Conservation (phyloP, 2,113 vertebrate species). For the Cairina moschata region DNA sequence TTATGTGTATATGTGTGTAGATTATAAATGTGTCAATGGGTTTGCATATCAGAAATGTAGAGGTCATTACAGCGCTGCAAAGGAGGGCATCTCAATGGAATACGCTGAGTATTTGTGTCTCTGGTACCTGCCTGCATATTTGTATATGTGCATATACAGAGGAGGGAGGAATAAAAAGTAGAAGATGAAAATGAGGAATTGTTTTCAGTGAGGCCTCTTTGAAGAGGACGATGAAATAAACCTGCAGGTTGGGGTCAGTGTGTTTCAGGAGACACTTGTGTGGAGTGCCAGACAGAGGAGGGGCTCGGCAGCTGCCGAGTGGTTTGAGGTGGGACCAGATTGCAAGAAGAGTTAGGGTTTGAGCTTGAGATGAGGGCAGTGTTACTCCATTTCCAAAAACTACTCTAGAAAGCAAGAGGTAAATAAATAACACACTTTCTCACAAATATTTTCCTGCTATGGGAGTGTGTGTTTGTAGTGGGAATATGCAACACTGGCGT, state of each 20-base stretch:
- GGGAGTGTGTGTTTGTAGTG: neutral
- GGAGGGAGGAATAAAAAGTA: neutral
- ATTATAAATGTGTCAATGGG: neutral
- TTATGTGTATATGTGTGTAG: neutral
- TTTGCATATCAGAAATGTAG: neutral
- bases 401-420: neutral
- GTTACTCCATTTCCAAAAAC: neutral
- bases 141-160: neutral
- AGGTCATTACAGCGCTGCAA: neutral
- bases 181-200: neutral
- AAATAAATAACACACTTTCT: neutral
- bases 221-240: neutral
- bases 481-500: neutral
- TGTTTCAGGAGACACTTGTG: neutral
- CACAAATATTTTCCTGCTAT: neutral
- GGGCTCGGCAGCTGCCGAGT: neutral
- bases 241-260: neutral
- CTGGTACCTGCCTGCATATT: neutral
- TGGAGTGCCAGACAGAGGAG: neutral
- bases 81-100: neutral
- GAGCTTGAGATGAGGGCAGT: neutral
- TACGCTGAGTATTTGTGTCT: neutral
- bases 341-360: neutral
- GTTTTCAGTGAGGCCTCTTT: neutral
- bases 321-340: neutral